Percentiles rank a stretch among this genome's conserved stretches.
phyloP scores from a whole-genome alignment of 2,797 vertebrate genomes.

The Pantherophis vulpinus region DNA sequence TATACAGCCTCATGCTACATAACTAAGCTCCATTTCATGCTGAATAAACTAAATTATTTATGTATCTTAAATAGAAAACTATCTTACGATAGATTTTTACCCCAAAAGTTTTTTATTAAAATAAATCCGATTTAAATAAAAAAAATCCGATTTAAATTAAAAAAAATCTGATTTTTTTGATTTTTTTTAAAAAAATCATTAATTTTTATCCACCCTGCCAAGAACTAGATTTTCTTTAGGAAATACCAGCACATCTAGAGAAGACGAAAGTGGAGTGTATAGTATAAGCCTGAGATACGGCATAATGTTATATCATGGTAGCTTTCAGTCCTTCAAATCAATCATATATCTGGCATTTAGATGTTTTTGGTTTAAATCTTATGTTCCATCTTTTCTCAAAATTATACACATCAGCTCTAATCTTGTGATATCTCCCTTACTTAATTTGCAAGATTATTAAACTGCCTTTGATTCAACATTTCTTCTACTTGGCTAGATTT shows the following conservation, averaged over 20 bases:
- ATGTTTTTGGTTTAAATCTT: background rate
- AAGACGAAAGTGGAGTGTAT: background rate
- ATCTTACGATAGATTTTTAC: too few species aligned
- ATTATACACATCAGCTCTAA: background rate
- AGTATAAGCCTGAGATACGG: background rate
- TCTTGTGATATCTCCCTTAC: background rate
- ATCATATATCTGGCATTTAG: background rate
- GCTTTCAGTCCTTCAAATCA: background rate
- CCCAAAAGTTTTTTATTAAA: too few species aligned
- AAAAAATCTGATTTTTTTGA: too few species aligned
- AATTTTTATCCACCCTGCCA: background rate
- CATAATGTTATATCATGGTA: background rate
- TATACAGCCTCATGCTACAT: too few species aligned
- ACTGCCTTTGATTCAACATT: background rate
- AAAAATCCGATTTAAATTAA: too few species aligned
- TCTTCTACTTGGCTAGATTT: background rate
- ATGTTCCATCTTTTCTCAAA: background rate
- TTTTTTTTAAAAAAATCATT: too few species aligned
- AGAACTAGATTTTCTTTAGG: background rate
- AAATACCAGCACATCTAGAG: background rate
- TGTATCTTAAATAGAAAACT: too few species aligned
- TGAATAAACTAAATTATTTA: too few species aligned
- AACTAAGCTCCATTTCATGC: too few species aligned
- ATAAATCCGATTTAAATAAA: too few species aligned
- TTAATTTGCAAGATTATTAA: background rate